These are phyloP conservation scores for Andrena bicolor DNA, from an alignment of 2,888 invertebrate species.

Conservation along the genomic window DNA sequence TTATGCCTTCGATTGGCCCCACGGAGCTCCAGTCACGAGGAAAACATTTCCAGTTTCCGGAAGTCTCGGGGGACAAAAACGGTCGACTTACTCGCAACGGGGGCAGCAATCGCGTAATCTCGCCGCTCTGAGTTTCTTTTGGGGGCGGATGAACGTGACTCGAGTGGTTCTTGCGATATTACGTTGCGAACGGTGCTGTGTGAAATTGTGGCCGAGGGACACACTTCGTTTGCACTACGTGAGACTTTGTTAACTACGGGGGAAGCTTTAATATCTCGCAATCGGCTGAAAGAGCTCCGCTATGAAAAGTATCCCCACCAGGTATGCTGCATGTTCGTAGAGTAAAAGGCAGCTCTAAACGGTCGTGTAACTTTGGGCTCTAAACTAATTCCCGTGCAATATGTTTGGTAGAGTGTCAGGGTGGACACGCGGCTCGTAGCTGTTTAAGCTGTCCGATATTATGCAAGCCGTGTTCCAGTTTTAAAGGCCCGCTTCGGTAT, in stretches of 20 bases:
- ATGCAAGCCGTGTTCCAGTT: slow-evolving; percentile 84
- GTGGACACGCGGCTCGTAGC: slow-evolving; percentile 73
- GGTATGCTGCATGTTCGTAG: not conserved
- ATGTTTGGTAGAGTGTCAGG: slow-evolving; percentile 33
- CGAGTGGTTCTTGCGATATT: slow-evolving; percentile 5
- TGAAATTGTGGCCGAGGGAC: slow-evolving; percentile 11
- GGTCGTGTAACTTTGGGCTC: not conserved
- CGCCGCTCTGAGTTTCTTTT: not conserved
- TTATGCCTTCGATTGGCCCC: not conserved
- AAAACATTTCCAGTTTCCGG: slow-evolving; percentile 3
- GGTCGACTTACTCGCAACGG: not conserved
- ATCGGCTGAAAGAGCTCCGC: too few relatives aligned
- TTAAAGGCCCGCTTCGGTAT: slow-evolving; percentile 80
- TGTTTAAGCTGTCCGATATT: slow-evolving; percentile 79
- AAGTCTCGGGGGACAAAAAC: not conserved
- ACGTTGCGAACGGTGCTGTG: slow-evolving; percentile 10
- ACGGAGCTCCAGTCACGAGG: not conserved
- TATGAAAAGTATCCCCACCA: not conserved
- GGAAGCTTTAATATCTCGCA: not conserved
- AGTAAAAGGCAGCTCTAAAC: not conserved
- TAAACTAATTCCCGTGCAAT: slow-evolving; percentile 26
- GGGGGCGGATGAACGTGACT: slow-evolving; percentile 38
- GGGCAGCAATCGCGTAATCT: slow-evolving; percentile 19
- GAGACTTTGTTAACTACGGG: slow-evolving; percentile 26
- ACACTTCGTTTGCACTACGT: slow-evolving; percentile 25